These are phyloP conservation scores for Dicyrtoma fusca DNA, from an alignment of 2,888 invertebrate species.

Conservation along the genomic window DNA sequence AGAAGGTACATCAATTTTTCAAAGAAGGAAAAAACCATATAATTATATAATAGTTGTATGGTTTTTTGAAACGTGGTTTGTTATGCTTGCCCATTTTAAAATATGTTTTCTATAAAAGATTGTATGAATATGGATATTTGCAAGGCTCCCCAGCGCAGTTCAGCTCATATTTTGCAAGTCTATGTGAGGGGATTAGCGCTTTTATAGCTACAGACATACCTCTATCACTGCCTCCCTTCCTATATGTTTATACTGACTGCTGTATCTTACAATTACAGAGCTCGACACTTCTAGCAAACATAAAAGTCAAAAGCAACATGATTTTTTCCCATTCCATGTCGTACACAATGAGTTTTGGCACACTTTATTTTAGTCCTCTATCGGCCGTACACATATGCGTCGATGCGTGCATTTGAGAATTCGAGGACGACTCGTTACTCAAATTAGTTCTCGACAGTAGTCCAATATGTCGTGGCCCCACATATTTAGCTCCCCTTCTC, in stretches of 20 bases:
- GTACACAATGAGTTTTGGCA: conserved; percentile 37
- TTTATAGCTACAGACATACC: not conserved
- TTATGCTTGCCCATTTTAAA: too few species aligned
- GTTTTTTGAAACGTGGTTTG: too few species aligned
- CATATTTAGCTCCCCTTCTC: not conserved
- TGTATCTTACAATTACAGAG: not conserved
- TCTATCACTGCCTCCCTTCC: too few species aligned
- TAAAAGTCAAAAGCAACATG: not conserved
- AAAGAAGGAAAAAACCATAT: too few species aligned
- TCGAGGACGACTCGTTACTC: conserved; percentile 25
- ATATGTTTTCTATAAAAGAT: too few species aligned
- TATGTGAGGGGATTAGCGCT: too few species aligned
- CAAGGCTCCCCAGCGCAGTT: too few species aligned
- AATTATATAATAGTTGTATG: too few species aligned
- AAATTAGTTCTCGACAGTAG: conserved; percentile 20
- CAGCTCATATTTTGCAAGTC: too few species aligned
- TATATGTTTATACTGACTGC: not conserved
- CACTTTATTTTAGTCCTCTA: conserved; percentile 27
- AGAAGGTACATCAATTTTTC: too few species aligned
- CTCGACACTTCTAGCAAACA: not conserved
- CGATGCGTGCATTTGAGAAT: conserved; percentile 27
- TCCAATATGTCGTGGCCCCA: conserved; percentile 15
- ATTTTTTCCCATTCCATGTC: not conserved
- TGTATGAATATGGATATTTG: too few species aligned
- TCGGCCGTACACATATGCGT: conserved; percentile 6